Percentiles rank a stretch among this genome's conserved stretches.
These are phyloP conservation scores for Drosophila picticornis DNA, from an alignment of 2,888 invertebrate species.

Conservation along the genomic window DNA sequence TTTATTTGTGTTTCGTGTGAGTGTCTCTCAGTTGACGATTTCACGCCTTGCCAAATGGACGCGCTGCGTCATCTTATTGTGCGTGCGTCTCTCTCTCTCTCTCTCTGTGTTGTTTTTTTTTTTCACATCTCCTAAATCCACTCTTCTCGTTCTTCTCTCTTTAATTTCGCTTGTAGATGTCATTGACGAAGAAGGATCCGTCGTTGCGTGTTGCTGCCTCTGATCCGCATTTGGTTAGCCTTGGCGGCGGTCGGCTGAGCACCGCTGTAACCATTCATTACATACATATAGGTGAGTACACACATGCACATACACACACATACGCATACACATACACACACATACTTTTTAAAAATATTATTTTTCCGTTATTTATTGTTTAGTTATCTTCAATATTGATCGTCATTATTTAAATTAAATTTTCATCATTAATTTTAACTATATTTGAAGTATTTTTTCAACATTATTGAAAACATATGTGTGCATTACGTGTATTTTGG, in stretches of 20 bases:
- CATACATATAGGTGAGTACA: conserved; percentile 91
- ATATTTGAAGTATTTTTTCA: not conserved
- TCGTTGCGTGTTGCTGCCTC: conserved; percentile 90
- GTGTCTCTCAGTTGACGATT: conserved; percentile 56
- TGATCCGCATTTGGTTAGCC: conserved; percentile 95
- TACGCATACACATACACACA: not conserved
- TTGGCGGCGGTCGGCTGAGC: conserved; percentile 95
- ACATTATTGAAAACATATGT: not conserved
- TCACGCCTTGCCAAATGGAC: conserved; percentile 61
- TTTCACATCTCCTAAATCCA: not conserved
- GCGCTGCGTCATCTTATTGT: conserved; percentile 32
- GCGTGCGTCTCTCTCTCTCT: not conserved
- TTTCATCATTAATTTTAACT: not conserved
- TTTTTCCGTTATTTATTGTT: not conserved
- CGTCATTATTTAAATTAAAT: not conserved
- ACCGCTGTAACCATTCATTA: conserved; percentile 97
- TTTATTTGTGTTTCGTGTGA: conserved; percentile 33
- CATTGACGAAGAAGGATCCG: conserved; percentile 85
- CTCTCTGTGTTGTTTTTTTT: not conserved
- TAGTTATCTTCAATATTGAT: not conserved
- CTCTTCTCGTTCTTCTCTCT: conserved; percentile 30
- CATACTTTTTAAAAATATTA: too few relatives aligned
- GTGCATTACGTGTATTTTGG: not conserved
- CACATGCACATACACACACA: not conserved
- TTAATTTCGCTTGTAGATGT: conserved; percentile 80